Conservation (phyloP, 2,113 vertebrate species). For the Alosa alosa region DNA sequence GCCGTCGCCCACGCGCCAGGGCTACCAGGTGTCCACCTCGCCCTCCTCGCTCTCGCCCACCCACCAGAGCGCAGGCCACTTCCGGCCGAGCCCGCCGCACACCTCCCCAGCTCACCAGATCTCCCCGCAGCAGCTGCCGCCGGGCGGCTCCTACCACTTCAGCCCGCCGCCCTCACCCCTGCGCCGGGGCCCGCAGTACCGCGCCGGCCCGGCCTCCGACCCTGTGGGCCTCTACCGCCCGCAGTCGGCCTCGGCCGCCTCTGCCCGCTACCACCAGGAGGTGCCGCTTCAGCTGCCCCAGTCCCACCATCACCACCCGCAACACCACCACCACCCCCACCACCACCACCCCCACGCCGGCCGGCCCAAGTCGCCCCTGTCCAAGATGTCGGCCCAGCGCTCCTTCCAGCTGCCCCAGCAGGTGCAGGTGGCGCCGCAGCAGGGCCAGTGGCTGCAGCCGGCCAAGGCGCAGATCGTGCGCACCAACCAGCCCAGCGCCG, state of each 20-base stretch:
- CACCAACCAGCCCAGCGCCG: conserved; percentile 79
- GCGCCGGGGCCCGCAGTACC: conserved; percentile 82
- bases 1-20: conserved; percentile 80
- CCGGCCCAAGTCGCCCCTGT: conserved; percentile 82
- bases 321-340: conserved; percentile 59
- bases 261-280: conserved; percentile 77
- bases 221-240: conserved; percentile 77
- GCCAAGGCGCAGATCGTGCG: conserved; percentile 86
- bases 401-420: conserved; percentile 83
- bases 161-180: conserved; percentile 84
- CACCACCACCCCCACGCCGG: conserved; percentile 75
- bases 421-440: conserved; percentile 76
- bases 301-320: not conserved
- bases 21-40: conserved; percentile 81
- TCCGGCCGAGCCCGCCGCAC: conserved; percentile 75
- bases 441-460: conserved; percentile 85
- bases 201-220: conserved; percentile 78
- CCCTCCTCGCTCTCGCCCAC: conserved; percentile 82
- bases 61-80: conserved; percentile 81
- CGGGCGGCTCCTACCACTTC: conserved; percentile 75
- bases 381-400: conserved; percentile 79
- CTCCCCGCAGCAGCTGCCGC: conserved; percentile 43
- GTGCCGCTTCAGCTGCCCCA: not conserved
- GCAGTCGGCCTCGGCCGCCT: conserved; percentile 74
- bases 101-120: conserved; percentile 80